phyloP scores from a whole-genome alignment of 1,140 invertebrate genomes.

The Zelostemma sp. region DNA sequence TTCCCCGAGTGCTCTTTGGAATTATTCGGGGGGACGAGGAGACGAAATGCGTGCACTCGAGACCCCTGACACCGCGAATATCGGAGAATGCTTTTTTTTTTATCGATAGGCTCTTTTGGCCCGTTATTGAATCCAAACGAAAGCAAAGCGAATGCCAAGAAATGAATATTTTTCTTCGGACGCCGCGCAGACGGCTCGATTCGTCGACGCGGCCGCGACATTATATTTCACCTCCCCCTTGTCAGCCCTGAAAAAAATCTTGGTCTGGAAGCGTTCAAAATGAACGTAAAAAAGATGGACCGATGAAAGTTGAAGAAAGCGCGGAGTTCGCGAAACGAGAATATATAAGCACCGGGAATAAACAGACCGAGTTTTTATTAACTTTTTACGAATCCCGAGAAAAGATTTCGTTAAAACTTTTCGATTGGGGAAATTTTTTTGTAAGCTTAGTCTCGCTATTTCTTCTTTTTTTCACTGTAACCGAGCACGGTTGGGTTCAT shows the following conservation, averaged over 20 bases:
- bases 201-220: conserved; percentile 14
- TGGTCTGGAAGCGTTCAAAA: conserved; percentile 6
- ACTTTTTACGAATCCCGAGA: too few relatives aligned
- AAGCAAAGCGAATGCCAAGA: conserved; percentile 23
- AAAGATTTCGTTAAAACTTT: conserved; percentile 1
- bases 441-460: too few relatives aligned
- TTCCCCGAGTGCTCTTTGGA: too few relatives aligned
- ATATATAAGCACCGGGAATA: neutral
- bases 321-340: conserved; percentile 13
- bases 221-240: conserved; percentile 31
- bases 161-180: conserved; percentile 23
- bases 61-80: conserved; percentile 20
- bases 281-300: conserved; percentile 1
- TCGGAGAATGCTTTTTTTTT: conserved; percentile 25
- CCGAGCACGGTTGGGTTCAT: conserved; percentile 16
- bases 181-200: conserved; percentile 12
- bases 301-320: conserved; percentile 6
- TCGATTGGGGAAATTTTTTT: conserved; percentile 23
- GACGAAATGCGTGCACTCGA: conserved; percentile 3
- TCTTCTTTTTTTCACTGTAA: too few relatives aligned
- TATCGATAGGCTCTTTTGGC: conserved; percentile 28
- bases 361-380: conserved; percentile 47
- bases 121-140: conserved; percentile 34
- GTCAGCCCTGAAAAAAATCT: conserved; percentile 19
- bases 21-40: too few relatives aligned